These are phyloP conservation scores for Amphipoea oculea DNA, from an alignment of 2,888 invertebrate genomes.

Conservation along the genomic window DNA sequence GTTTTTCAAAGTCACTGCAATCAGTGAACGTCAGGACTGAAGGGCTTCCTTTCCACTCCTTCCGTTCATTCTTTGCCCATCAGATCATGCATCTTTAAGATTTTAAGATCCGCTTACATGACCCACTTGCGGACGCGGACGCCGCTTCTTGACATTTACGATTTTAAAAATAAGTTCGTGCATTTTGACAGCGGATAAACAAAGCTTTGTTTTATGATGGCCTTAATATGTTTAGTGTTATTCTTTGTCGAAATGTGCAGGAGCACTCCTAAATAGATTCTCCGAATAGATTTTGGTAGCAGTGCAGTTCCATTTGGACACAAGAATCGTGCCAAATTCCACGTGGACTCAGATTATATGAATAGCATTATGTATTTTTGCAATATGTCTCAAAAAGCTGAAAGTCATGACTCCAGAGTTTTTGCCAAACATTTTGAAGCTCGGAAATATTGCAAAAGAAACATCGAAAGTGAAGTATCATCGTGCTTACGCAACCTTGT, in stretches of 20 bases:
- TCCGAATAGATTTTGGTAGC: slow-evolving; percentile 23
- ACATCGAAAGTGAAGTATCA: slow-evolving; percentile 46
- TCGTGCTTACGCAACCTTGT: slow-evolving; percentile 36
- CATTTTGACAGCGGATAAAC: slow-evolving; percentile 65
- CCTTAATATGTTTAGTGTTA: slow-evolving; percentile 51
- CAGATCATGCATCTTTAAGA: slow-evolving; percentile 54
- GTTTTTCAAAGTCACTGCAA: slow-evolving; percentile 23
- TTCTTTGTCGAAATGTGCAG: slow-evolving; percentile 43
- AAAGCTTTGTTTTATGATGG: slow-evolving; percentile 53
- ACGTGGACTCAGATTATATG: slow-evolving; percentile 5
- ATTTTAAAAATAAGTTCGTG: slow-evolving; percentile 66
- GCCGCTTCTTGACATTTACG: slow-evolving; percentile 67
- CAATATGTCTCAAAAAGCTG: slow-evolving; percentile 27
- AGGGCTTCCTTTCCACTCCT: slow-evolving; percentile 29
- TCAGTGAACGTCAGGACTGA: not conserved
- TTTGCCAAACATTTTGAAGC: slow-evolving; percentile 26
- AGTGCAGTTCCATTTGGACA: slow-evolving; percentile 16
- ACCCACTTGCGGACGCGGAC: slow-evolving; percentile 61
- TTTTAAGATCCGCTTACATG: slow-evolving; percentile 58
- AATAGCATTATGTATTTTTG: slow-evolving; percentile 9
- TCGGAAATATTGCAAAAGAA: slow-evolving; percentile 29
- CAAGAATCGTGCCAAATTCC: slow-evolving; percentile 21
- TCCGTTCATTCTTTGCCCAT: slow-evolving; percentile 44
- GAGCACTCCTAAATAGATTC: slow-evolving; percentile 29
- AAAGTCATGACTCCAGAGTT: slow-evolving; percentile 37